Conservation (phyloP, 2,797 vertebrate species). For the Schizothorax lantsangensis region DNA sequence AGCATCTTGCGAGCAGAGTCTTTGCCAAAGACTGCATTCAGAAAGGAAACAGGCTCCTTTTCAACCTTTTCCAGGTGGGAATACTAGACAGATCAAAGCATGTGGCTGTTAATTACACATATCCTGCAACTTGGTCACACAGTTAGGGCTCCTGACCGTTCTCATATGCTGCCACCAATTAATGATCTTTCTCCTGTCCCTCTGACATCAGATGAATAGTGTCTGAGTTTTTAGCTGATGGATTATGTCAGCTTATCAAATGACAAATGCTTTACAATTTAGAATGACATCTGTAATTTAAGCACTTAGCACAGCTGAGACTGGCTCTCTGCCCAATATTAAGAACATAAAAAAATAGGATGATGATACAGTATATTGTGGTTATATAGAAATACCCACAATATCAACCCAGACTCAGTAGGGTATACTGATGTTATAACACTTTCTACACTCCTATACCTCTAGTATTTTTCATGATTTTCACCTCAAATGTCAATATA, state of each 20-base stretch:
- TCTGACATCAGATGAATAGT: constrained; percentile 56
- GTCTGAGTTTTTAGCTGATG: constrained; percentile 36
- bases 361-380: background rate
- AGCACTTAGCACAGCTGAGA: constrained; percentile 32
- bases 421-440: background rate
- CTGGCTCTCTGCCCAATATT: constrained; percentile 26
- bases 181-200: constrained; percentile 64
- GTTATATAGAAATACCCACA: background rate
- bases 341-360: no score
- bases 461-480: background rate
- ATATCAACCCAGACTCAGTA: background rate
- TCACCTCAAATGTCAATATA: background rate
- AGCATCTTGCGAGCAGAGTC: background rate
- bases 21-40: constrained; percentile 20
- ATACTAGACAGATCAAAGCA: constrained; percentile 38
- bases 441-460: background rate
- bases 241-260: constrained; percentile 40
- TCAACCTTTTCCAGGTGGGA: background rate
- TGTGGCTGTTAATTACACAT: constrained; percentile 49
- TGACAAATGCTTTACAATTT: constrained; percentile 40
- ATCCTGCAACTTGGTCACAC: constrained; percentile 47
- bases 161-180: constrained; percentile 70
- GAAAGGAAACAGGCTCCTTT: constrained; percentile 13
- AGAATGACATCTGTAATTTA: constrained; percentile 29
- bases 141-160: constrained; percentile 57